Percentiles rank a stretch among this genome's conserved stretches.
phyloP scores from a whole-genome alignment of 30 jellyfish, hydroid and myxozoan species.

The Phacellophora camtschatica region DNA sequence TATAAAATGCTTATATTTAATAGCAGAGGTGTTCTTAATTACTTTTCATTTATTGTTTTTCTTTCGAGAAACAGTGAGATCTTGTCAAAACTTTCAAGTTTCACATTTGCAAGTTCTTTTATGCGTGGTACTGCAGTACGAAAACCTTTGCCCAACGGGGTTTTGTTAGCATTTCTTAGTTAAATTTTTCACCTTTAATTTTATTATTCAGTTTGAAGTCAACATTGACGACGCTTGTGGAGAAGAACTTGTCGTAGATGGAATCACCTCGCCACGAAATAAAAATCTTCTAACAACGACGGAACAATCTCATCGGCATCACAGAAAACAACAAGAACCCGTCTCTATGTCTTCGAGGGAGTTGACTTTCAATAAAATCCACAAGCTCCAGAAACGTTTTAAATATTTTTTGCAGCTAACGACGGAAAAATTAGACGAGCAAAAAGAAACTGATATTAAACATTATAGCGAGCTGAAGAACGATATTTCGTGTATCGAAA shows the following conservation, averaged over 20 bases:
- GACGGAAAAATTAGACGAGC: slow-evolving; percentile 65
- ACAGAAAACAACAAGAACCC: neutral
- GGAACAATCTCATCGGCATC: slow-evolving; percentile 16
- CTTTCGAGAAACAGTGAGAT: no score
- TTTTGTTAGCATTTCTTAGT: no score
- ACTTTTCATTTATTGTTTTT: no score
- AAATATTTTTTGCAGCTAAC: slow-evolving; percentile 39
- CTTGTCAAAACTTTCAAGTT: no score
- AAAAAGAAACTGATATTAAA: slow-evolving; percentile 29
- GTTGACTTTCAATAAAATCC: slow-evolving; percentile 23
- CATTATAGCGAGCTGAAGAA: slow-evolving; percentile 48
- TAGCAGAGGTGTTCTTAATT: no score
- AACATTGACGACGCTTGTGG: slow-evolving; percentile 35
- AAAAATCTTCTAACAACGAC: neutral
- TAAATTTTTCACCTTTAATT: no score
- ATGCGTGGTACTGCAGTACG: no score
- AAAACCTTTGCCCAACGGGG: no score
- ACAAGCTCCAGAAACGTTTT: slow-evolving; percentile 42
- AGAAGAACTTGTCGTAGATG: slow-evolving; percentile 13
- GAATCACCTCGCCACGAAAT: slow-evolving; percentile 2
- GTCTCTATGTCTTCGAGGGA: slow-evolving; percentile 24
- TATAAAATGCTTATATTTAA: no score
- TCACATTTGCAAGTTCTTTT: no score
- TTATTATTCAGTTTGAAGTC: slow-evolving; percentile 36
- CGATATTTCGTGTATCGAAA: slow-evolving; percentile 52